A percentile compares a stretch with the other conserved stretches of the same genome.
These are phyloP conservation scores for Megastigmus dorsalis DNA, from an alignment of 2,888 invertebrate species.

Conservation along the genomic window DNA sequence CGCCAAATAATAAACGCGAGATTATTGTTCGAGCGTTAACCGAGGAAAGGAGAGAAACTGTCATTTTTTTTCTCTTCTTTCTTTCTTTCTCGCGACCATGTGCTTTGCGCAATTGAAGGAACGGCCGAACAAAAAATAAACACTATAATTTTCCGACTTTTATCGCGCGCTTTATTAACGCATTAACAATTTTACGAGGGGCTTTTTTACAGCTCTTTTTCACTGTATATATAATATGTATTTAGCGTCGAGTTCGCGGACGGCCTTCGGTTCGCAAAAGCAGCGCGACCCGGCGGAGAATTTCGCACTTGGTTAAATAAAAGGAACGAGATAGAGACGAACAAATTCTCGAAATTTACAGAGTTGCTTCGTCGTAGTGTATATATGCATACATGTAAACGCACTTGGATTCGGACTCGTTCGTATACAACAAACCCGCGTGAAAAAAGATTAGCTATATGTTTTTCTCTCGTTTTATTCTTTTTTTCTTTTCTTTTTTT, in stretches of 20 bases:
- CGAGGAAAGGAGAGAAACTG: no score
- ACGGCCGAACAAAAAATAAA: constrained; percentile 46
- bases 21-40: no score
- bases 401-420: neutral
- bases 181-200: constrained; percentile 44
- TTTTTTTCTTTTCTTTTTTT: no score
- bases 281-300: neutral
- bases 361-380: neutral
- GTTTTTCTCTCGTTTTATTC: no score
- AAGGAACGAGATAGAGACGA: neutral
- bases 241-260: neutral
- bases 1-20: no score
- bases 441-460: no score
- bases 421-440: neutral
- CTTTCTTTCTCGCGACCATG: neutral
- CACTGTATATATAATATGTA: no score
- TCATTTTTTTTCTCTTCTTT: neutral
- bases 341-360: constrained; percentile 3
- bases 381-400: no score
- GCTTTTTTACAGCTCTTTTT: neutral
- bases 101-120: neutral
- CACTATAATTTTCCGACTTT: constrained; percentile 66
- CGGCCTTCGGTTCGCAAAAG: constrained; percentile 8
- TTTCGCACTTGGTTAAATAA: neutral
- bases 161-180: constrained; percentile 38